Evolutionary conservation across 2,888 invertebrate species (phyloP), one percentile per base, ranked within the genome.

Genomic region (Meandrusa payeni): DNA sequence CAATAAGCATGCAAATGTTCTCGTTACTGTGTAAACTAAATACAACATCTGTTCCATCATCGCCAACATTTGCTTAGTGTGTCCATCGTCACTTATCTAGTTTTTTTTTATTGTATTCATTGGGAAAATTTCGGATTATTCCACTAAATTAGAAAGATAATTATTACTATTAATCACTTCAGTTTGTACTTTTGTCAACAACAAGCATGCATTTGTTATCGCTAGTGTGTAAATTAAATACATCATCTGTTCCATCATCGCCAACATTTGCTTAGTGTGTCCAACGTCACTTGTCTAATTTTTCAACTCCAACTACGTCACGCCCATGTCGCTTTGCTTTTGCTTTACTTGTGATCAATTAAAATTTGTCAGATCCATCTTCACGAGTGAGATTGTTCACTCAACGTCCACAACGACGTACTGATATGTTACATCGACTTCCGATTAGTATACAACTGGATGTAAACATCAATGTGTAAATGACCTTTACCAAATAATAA

Each of bases 401-500:
- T 33, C 38, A 22, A 34, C 43, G 26, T 44, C 34, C 46, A 43
- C 43, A 40, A 36, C 41, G 27, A 19, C 27, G 22, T 11, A 34
- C 26, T 28, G 34, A 40, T 29, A 9, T 13, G 31, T 23, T 33
- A 29, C 27, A 28, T 22, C 27, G 36, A 32, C 27, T 45, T 38
- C 23, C 37, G 31, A 37, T 29, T 27, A 34, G 43, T 49, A 47
- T 45, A 41, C 38, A 28, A 22, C 38, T 28, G 24, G 23, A 19
- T 28, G 56, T 56, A 59, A 71, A 74, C 64, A 69, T 75, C 71
- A 56, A 54, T 51, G 57, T 52, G 48, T 46, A 44, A 38, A 51
- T 52, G 51, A 53, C 57, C 52, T 63, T 64, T 61, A 55, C 66
- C 67, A 80, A 81, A 77, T 77, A 79, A 69, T 74, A 72, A 77